Conservation (phyloP, 1,140 invertebrate species). For the Aphelinus atriplicis region DNA sequence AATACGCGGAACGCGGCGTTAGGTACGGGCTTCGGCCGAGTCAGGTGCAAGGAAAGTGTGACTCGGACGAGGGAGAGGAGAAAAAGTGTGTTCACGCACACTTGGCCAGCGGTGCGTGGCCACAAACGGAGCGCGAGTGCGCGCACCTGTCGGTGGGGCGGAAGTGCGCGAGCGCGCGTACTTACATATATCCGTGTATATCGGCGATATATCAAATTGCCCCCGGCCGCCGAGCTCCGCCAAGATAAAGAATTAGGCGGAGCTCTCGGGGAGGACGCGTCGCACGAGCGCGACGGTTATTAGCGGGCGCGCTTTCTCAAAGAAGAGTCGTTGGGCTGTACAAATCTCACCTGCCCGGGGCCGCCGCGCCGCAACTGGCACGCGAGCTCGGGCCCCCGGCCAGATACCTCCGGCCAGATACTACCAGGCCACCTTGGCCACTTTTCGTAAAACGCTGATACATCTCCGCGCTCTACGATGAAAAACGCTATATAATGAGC, state of each 20-base stretch:
- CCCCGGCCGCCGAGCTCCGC: neutral
- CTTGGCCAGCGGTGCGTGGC: neutral
- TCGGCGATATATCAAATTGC: conserved; percentile 33
- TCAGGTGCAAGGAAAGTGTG: conserved; percentile 32
- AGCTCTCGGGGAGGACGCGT: neutral
- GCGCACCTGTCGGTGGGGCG: conserved; percentile 14
- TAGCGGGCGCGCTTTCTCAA: conserved; percentile 28
- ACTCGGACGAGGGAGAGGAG: neutral
- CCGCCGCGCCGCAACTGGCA: conserved; percentile 1
- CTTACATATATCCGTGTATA: neutral
- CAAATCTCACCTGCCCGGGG: conserved; percentile 31
- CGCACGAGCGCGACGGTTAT: conserved; percentile 19
- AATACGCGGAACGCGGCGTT: conserved; percentile 1
- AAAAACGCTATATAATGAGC: neutral
- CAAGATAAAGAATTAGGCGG: conserved; percentile 32
- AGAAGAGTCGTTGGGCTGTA: neutral
- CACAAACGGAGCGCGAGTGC: conserved; percentile 6
- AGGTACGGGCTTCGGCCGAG: neutral
- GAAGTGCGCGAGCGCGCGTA: conserved; percentile 2
- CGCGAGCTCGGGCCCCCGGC: neutral
- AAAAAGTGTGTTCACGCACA: neutral
- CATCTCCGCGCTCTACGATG: conserved; percentile 1
- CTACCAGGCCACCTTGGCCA: conserved; percentile 10
- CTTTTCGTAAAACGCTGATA: conserved; percentile 25
- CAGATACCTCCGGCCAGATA: neutral